Evolutionary conservation across 2,797 vertebrate genomes (phyloP).

Genomic region (Discoglossus pictus): DNA sequence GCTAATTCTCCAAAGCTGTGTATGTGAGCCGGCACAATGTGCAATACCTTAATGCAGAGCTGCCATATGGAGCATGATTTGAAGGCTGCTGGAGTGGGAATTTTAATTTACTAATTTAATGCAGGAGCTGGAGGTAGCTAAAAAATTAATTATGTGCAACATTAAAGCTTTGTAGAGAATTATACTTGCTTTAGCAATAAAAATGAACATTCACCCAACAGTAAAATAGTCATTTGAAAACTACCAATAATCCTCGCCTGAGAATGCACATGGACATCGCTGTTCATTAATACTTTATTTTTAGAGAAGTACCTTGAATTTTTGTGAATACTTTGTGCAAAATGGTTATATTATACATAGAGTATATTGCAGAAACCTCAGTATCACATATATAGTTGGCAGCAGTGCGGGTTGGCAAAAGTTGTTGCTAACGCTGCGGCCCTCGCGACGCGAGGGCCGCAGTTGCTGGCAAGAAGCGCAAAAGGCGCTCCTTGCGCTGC

Average conservation of each 20-base stretch:
- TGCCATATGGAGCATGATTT: constrained; percentile 44
- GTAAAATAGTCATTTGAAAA: constrained; percentile 15
- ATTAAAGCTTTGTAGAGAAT: constrained; percentile 29
- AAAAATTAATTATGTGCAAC: constrained; percentile 50
- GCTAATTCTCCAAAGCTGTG: constrained; percentile 9
- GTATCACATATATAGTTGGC: too few relatives aligned
- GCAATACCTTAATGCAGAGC: constrained; percentile 33
- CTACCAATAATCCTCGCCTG: background rate
- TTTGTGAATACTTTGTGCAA: constrained; percentile 29
- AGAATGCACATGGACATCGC: background rate
- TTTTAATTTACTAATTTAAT: constrained; percentile 49
- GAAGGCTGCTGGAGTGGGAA: constrained; percentile 44
- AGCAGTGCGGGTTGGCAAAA: too few relatives aligned
- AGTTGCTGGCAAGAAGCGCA: too few relatives aligned
- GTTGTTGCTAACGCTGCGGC: too few relatives aligned
- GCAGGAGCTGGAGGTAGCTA: constrained; percentile 39
- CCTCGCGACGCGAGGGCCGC: too few relatives aligned
- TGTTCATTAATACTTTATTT: constrained; percentile 34
- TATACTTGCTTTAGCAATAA: constrained; percentile 12
- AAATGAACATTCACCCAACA: constrained; percentile 3
- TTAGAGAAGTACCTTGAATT: constrained; percentile 32
- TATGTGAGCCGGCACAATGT: constrained; percentile 2
- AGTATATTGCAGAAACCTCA: too few relatives aligned
- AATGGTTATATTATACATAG: too few relatives aligned
- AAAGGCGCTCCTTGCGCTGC: too few relatives aligned